Evolutionary conservation across 2,888 invertebrate genomes (phyloP), one percentile per base, ranked within the genome.

Genomic region (Tachina lurida): DNA sequence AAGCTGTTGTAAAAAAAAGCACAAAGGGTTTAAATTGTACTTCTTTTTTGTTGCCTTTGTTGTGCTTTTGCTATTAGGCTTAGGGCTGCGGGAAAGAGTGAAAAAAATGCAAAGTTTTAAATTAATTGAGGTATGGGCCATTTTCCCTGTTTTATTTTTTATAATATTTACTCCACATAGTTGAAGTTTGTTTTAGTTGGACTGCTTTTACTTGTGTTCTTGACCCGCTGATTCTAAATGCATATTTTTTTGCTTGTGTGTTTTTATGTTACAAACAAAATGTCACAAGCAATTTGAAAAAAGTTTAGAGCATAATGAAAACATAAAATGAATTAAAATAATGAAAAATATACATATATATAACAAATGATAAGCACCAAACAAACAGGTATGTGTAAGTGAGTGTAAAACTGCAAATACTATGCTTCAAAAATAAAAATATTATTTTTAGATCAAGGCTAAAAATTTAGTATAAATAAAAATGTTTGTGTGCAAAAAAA

Each of bases 181-280:
- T 17, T 56, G 62, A 63, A 56, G 60, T 74, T 68, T 70, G 62
- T 54, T 74, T 54, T 17, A 49, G 70, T 75, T 79, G 13, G 1
- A 22, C 54, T 75, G 41, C 17, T 82, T 86, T 82, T 67, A 65
- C 79, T 79, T 75, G 56, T 83, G 85, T 79, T 83, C 79, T 86
- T 86, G 86, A 83, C 83, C 83, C 79, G 79, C 79, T 76, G 76
- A 56, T 73, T 79, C 43, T 22, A 80, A n/a, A 80, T 73, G 68
- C 62, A 68, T 76, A 60, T 47, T 75, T 71, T 15, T 41, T 39
- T 67, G 22, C 22, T 8, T 39, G 19, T 45, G 12, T 62, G n/a
- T 39, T 0, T 19, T 39, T 63, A 49, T 49, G 39, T 19, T 56
- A 8, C 3, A 70, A 80, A 76, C n/a, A 80, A 73, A 84, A 76